Evolutionary conservation across 1,140 invertebrate species (phyloP), one percentile per base, ranked within the genome.

Genomic region (Halyomorpha halys): DNA sequence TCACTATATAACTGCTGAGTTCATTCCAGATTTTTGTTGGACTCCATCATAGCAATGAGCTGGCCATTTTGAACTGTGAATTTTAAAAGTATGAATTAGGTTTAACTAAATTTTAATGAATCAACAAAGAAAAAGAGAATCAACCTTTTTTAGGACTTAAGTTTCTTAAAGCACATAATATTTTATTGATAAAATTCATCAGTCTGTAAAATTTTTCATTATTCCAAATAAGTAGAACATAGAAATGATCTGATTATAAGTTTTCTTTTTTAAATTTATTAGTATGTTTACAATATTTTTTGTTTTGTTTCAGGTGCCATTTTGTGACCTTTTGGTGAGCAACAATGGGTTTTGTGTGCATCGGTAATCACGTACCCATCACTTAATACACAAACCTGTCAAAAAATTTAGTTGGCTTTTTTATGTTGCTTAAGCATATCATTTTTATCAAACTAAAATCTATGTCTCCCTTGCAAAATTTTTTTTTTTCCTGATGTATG

Each of bases 271-370:
- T 1, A 21, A 19, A 59, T 2, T 53, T 5, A 21, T 53, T 21
- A 44, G 4, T 18, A 47, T 65, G 39, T 68, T 59, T 60, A 67
- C 54, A 69, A 60, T 69, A 65, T 67, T 27, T 69, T 62, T 63
- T 80, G 77, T 82, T 82, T 81, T 79, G 79, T 79, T 83, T 86
- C 85, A 85, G 83, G 83, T 85, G 81, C 83, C 84, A 81, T 86
- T 83, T 84, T 89, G 86, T 82, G 86, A 85, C 82, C 85, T 86
- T 85, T 83, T 87, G 86, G 86, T 88, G 86, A 89, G 86, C 86
- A 88, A 88, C 88, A 83, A 83, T 83, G 86, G 86, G 85, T 87
- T 84, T 88, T 88, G 85, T 89, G 85, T 88, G 85, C 86, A 87
- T 88, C 86, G 86, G 86, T 89, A 89, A 88, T 69, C 66, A 69